Base-by-base conservation (phyloP, 2,797 vertebrate genomes). In the Parotocinclus haroldoi region DNA sequence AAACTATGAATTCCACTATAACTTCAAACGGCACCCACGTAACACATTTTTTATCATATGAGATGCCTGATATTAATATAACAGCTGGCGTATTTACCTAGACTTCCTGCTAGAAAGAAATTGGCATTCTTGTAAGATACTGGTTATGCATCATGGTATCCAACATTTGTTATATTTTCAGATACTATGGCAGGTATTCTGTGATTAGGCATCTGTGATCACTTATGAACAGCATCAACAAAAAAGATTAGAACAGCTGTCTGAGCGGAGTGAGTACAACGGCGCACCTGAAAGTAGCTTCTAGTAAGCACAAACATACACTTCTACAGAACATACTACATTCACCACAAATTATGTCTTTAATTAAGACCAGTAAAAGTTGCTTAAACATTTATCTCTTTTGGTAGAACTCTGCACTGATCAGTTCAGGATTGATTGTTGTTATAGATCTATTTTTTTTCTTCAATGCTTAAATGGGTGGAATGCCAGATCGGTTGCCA, bases 401-500 rank as follows among this genome's bases (percentile, higher is more conserved):
- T 38, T 40, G 4, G 42, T 13, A 13, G 42, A 61, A 38, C 58
- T 12, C 9, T 12, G 50, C 27, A 48, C 14, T 48, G 13, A 61
- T 62, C 36, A 19, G 44, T 9, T 0, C 17, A 42, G 53, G 52
- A 56, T 59, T 56, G 67, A 57, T 11, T 62, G 42, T 36, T 50
- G 66, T 69, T 58, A 60, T 17, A 14, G 27, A 9, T 38, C 40
- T 38, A 10, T 54, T 53, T 16, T 19, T n/a, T 16, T 11, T 52
- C 36, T 18, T 55, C 66, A 48, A 8, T 11, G 18, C 18, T 54
- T 9, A n/a, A 39, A 42, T 16, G 37, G 38, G 46, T 1, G 40
- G 50, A 54, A 6, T 39, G 40, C 42, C 27, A 55, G 16, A 68
- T 54, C 40, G 44, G 11, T 44, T 59, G 66, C 48, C 40, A 49